These are phyloP conservation scores for Pempheris klunzingeri DNA, from an alignment of 2,797 vertebrate genomes.

Conservation along the genomic window DNA sequence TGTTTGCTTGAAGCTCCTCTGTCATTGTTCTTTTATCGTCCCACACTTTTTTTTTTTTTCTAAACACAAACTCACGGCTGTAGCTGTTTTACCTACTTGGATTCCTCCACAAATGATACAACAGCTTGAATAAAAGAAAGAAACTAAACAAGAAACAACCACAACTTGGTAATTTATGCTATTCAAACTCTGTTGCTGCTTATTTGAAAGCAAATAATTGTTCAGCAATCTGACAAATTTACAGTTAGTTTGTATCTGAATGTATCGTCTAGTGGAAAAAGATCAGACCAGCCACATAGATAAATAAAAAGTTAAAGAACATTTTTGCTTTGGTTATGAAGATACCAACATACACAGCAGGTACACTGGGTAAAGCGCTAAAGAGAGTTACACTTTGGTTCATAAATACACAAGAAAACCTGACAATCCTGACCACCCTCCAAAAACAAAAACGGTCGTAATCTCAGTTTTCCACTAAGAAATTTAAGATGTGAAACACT, in stretches of 20 bases:
- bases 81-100: slow-evolving; percentile 42
- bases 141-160: background rate
- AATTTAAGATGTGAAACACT: slow-evolving; percentile 1
- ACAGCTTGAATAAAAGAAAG: slow-evolving; percentile 19
- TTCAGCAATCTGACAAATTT: slow-evolving; percentile 31
- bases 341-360: slow-evolving; percentile 42
- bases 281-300: slow-evolving; percentile 4
- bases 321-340: slow-evolving; percentile 54
- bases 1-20: slow-evolving; percentile 34
- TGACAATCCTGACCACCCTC: slow-evolving; percentile 15
- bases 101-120: slow-evolving; percentile 44
- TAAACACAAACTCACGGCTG: slow-evolving; percentile 18
- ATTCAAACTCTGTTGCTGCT: slow-evolving; percentile 32
- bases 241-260: slow-evolving; percentile 40
- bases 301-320: slow-evolving; percentile 27
- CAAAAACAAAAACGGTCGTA: background rate
- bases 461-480: slow-evolving; percentile 1
- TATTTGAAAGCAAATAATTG: slow-evolving; percentile 36
- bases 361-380: slow-evolving; percentile 38
- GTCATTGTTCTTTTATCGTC: slow-evolving; percentile 43
- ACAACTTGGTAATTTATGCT: slow-evolving; percentile 28
- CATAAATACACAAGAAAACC: slow-evolving; percentile 42
- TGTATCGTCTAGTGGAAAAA: slow-evolving; percentile 8
- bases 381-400: slow-evolving; percentile 70
- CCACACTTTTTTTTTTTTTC: slow-evolving; percentile 10